phyloP scores from a whole-genome alignment of 2,888 invertebrate species.

The Matsumyia berberina region DNA sequence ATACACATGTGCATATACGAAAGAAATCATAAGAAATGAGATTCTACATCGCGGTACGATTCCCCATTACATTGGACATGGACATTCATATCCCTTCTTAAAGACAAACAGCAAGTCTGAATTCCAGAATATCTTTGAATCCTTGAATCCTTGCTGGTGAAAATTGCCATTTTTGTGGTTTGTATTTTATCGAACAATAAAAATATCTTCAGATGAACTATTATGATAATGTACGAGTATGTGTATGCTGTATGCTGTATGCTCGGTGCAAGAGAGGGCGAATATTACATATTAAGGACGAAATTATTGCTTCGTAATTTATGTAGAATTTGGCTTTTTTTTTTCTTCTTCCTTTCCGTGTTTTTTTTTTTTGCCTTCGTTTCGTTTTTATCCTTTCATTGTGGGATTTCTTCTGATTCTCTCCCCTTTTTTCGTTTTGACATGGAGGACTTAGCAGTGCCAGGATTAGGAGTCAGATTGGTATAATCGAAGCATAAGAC shows the following conservation, averaged over 20 bases:
- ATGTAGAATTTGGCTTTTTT: conserved; percentile 55
- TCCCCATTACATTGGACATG: conserved; percentile 11
- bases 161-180: conserved; percentile 54
- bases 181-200: conserved; percentile 67
- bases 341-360: conserved; percentile 28
- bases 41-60: conserved; percentile 7
- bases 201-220: conserved; percentile 66
- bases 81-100: conserved; percentile 20
- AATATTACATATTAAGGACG: conserved; percentile 54
- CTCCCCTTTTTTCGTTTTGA: conserved; percentile 31
- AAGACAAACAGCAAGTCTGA: conserved; percentile 37
- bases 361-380: conserved; percentile 28
- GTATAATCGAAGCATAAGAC: conserved; percentile 17
- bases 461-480: conserved; percentile 13
- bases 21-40: conserved; percentile 13
- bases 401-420: conserved; percentile 55
- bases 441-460: conserved; percentile 21
- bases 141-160: conserved; percentile 38
- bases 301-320: conserved; percentile 75
- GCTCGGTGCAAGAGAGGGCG: conserved; percentile 23
- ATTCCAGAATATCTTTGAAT: conserved; percentile 9
- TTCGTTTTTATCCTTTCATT: conserved; percentile 61
- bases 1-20: conserved; percentile 8
- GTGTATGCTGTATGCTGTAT: background rate
- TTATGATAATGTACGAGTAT: conserved; percentile 36